Evolutionary conservation across 2,888 invertebrate species (phyloP), one percentile per base, ranked within the genome.

Genomic region (Polyommatus icarus): DNA sequence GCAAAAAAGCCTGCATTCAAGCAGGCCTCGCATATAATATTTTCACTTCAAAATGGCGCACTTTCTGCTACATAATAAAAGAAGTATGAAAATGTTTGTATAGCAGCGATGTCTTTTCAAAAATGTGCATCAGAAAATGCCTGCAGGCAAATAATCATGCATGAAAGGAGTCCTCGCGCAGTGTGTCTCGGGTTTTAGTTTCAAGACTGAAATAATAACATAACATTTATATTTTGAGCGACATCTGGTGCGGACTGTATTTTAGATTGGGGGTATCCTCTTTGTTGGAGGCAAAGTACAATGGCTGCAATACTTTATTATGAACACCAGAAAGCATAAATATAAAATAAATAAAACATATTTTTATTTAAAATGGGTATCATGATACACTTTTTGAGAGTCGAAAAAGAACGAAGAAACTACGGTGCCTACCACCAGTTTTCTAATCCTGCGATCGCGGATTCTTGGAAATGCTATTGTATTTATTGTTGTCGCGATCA

Each of bases 51-150:
- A 72, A 36, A 72, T 72, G 67, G 67, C 67, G 67, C 67, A 32
- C 29, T 67, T 67, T 67, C 67, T 67, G 40, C 72, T n/a, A 72
- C 72, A 72, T 40, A 36, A 72, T 72, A 72, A 72, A 72, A 40
- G 72, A 40, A 72, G 36, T 72, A 72, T 72, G 40, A 72, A 40
- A 72, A 72, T 72, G 72, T 72, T 36, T 72, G 72, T 72, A 40
- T 72, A 72, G 20, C 5, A 40, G 40, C 72, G 72, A 36, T 40
- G 72, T 40, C 72, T 72, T 72, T 72, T 72, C 72, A 72, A 72
- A 72, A 72, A 36, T 40, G 36, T 40, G 40, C 20, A 72, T 8
- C 72, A 72, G 72, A 72, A 72, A 72, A 36, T 40, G 72, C 72
- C 72, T 72, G 10, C 72, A 40, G 72, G 72, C 72, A 72, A 72